Evolutionary conservation across 2,113 vertebrate genomes (phyloP).

Genomic region (Sinocyclocheilus anophthalmus): DNA sequence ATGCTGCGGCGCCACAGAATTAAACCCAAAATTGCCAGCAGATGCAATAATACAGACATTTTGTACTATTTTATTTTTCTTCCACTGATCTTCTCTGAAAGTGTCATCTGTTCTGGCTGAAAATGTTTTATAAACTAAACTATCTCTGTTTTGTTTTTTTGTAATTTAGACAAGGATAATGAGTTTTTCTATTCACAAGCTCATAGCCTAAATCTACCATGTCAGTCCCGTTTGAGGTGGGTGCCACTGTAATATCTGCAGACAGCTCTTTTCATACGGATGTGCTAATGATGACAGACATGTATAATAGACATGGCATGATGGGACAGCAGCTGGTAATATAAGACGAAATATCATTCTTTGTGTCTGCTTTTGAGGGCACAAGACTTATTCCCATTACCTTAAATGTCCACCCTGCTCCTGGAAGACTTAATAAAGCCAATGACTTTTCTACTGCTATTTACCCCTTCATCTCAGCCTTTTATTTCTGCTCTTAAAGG

Average conservation of each 20-base stretch:
- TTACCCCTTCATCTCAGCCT: constrained; percentile 36
- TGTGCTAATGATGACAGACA: constrained; percentile 55
- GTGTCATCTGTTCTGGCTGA: background rate
- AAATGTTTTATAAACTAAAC: background rate
- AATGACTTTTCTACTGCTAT: constrained; percentile 1
- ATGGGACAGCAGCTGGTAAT: constrained; percentile 62
- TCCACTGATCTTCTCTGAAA: constrained; percentile 3
- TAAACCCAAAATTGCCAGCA: constrained; percentile 17
- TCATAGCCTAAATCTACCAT: background rate
- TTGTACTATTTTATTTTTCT: background rate
- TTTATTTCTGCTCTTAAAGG: constrained; percentile 5
- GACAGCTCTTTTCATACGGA: constrained; percentile 41
- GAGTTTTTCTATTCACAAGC: background rate
- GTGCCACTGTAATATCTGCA: constrained; percentile 4
- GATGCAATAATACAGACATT: constrained; percentile 3
- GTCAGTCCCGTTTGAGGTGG: constrained; percentile 12
- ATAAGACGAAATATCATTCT: constrained; percentile 47
- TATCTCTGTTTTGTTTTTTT: background rate
- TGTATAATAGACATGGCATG: constrained; percentile 56
- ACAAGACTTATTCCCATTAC: constrained; percentile 57
- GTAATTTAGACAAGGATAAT: background rate
- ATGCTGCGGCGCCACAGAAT: constrained; percentile 12
- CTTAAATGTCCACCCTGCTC: constrained; percentile 53
- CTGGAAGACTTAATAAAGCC: constrained; percentile 32
- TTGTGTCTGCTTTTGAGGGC: constrained; percentile 32